Base-by-base conservation (phyloP, 2,797 vertebrate genomes). In the Phalloptychus januarius region DNA sequence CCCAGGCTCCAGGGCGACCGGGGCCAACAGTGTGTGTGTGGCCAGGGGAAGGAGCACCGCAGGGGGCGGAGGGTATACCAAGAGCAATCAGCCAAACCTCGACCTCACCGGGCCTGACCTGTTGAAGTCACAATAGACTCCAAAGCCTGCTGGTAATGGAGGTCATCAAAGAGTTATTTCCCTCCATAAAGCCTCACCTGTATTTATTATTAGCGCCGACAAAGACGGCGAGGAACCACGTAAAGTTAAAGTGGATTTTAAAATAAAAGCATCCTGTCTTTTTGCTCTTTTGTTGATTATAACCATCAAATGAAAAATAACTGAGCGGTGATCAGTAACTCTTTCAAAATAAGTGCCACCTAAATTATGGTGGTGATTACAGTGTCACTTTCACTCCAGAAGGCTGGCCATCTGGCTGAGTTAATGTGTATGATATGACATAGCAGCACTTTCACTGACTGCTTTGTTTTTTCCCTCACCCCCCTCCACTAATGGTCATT, bases 391-490 rank as follows among this genome's bases (percentile, higher is more conserved):
- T 89, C 72, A 16, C 80, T 79, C 84, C 88, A 82, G 86, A 91
- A 85, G 91, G 89, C 73, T 0, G 71, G 81, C 95, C 95, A 95
- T 95, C 95, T 96, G 96, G 90, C 90, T 81, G 36, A 79, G 89
- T 72, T 83, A 89, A 89, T 85, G 79, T 84, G 83, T 82, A 81
- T 79, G 90, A 91, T 91, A 89, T 91, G 92, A 93, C 86, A 92
- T 84, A 85, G 78, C 89, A 81, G 88, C 89, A 91, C 92, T 95
- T 94, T 95, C 93, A 84, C 94, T 91, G 88, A 33, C 84, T 88
- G 91, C 88, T 92, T 93, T 94, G 93, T 95, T 88, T 58, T 80
- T 79, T 74, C 72, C 89, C 92, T 83, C 88, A 76, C 79, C 90
- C 92, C 86, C 89, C 91, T 80, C 88, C 73, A 85, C 86, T 88